Evolutionary conservation across 1,140 invertebrate genomes (phyloP).

Genomic region (Augochlora pura): DNA sequence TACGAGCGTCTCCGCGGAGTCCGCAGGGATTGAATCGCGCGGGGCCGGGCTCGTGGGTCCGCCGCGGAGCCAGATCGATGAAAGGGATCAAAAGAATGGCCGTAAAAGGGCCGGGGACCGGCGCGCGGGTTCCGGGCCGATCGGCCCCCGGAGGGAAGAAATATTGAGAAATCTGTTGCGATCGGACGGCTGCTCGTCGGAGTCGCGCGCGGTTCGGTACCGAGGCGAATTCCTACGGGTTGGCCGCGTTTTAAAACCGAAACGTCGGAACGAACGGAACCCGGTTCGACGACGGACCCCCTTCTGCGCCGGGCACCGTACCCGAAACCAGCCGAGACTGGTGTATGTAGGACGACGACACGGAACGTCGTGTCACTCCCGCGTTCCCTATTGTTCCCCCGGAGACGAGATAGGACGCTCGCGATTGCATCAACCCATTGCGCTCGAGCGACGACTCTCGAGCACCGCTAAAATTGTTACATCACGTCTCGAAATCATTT

Average conservation of each 20-base stretch:
- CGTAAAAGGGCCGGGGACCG: constrained; percentile 24
- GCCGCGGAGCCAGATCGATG: constrained; percentile 29
- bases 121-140: constrained; percentile 18
- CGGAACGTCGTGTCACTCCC: constrained; percentile 46
- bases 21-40: constrained; percentile 58
- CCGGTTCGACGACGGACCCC: constrained; percentile 59
- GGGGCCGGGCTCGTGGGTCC: constrained; percentile 11
- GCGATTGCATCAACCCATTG: constrained; percentile 61
- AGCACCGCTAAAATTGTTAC: too few species aligned
- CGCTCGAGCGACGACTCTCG: too few species aligned
- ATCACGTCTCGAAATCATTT: too few species aligned
- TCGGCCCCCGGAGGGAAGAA: constrained; percentile 38
- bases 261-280: constrained; percentile 47
- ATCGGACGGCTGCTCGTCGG: constrained; percentile 30
- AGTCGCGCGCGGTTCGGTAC: constrained; percentile 6
- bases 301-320: constrained; percentile 45
- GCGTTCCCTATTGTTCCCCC: constrained; percentile 53
- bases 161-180: constrained; percentile 50
- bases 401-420: constrained; percentile 41
- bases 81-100: constrained; percentile 43
- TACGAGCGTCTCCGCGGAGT: constrained; percentile 55
- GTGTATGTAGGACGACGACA: constrained; percentile 53
- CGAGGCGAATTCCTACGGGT: constrained; percentile 38
- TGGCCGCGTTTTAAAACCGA: constrained; percentile 61
- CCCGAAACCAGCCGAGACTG: constrained; percentile 15